These are phyloP conservation scores for Villa cingulata DNA, from an alignment of 2,888 invertebrate genomes.

Conservation along the genomic window DNA sequence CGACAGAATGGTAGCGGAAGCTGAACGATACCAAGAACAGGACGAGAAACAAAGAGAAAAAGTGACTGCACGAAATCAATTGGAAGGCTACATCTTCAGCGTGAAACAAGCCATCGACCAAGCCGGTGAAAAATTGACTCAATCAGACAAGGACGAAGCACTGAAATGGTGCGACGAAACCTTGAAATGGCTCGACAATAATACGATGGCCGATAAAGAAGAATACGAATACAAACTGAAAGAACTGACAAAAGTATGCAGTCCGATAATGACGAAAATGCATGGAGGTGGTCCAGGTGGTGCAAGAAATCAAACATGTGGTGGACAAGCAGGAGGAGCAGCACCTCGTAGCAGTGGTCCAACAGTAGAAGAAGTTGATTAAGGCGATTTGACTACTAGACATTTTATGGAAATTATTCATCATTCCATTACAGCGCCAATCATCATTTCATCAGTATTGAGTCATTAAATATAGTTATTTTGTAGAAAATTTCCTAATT, in stretches of 20 bases:
- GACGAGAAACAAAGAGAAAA: slow-evolving; percentile 56
- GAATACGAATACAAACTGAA: slow-evolving; percentile 48
- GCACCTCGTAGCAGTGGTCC: slow-evolving; percentile 39
- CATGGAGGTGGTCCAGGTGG: slow-evolving; percentile 14
- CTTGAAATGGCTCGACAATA: slow-evolving; percentile 60
- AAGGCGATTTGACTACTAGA: too few relatives aligned
- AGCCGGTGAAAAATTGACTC: slow-evolving; percentile 45
- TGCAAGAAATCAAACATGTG: slow-evolving; percentile 12
- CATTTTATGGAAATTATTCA: too few relatives aligned
- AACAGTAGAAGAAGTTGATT: slow-evolving; percentile 25
- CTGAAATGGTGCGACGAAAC: slow-evolving; percentile 48
- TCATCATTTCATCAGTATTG: too few relatives aligned
- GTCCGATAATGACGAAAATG: slow-evolving; percentile 39
- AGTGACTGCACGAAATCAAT: slow-evolving; percentile 52
- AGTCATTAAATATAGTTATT: too few relatives aligned
- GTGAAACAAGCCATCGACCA: slow-evolving; percentile 57
- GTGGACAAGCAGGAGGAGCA: slow-evolving; percentile 50
- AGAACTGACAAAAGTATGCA: slow-evolving; percentile 32
- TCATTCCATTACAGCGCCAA: too few relatives aligned
- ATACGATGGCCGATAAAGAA: slow-evolving; percentile 59
- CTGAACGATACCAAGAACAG: slow-evolving; percentile 58
- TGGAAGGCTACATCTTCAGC: slow-evolving; percentile 54
- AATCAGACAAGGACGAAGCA: slow-evolving; percentile 54
- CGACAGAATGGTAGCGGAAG: slow-evolving; percentile 62
- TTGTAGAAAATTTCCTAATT: too few relatives aligned